phyloP scores from a whole-genome alignment of 2,113 vertebrate genomes.

The Pavo muticus region DNA sequence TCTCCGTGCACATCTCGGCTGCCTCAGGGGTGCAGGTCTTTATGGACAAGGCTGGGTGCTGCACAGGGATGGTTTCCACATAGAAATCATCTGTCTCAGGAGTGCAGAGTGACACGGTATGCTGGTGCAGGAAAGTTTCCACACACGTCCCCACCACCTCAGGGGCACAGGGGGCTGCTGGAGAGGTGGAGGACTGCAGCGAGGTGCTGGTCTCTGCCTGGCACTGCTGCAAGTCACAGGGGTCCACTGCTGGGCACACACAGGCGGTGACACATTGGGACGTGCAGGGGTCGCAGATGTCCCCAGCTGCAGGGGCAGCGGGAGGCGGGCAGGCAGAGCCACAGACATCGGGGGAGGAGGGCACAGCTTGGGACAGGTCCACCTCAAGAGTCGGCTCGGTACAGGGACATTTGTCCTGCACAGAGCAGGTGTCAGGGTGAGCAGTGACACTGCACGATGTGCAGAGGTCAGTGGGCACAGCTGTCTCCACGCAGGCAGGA shows the following conservation, averaged over 20 bases:
- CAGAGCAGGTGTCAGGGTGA: not conserved
- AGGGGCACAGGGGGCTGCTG: not conserved
- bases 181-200: accelerated
- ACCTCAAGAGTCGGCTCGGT: not conserved
- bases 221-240: not conserved
- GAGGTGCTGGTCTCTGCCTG: not conserved
- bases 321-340: not conserved
- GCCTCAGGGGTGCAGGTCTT: not conserved
- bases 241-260: accelerated
- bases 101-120: not conserved
- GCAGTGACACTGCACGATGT: accelerated
- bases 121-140: not conserved
- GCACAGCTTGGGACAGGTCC: not conserved
- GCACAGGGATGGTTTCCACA: accelerated
- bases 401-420: not conserved
- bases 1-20: not conserved
- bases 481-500: not conserved
- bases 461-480: accelerated
- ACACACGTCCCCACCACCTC: accelerated
- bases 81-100: not conserved
- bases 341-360: not conserved
- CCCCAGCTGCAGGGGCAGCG: accelerated
- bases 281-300: accelerated
- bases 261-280: not conserved
- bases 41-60: accelerated